Evolutionary conservation across 2,888 invertebrate genomes (phyloP).

Genomic region (Oithona nana): DNA sequence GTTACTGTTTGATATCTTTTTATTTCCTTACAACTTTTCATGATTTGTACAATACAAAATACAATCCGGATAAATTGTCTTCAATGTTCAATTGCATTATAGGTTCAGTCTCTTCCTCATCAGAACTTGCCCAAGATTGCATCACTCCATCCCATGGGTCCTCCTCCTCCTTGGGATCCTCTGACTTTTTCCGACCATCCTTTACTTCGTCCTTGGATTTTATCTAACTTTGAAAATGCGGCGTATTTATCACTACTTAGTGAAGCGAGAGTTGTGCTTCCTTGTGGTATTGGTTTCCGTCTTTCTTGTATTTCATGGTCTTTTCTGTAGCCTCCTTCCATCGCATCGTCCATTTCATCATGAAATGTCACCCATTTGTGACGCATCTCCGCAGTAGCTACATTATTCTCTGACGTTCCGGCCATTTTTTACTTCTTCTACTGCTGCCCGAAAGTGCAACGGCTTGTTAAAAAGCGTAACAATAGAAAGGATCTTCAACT

Average conservation of each 20-base stretch:
- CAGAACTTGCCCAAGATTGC: constrained; percentile 1
- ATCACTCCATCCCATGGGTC: constrained; percentile 13
- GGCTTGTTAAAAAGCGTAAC: too few relatives aligned
- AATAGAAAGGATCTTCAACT: too few relatives aligned
- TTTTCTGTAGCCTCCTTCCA: not conserved
- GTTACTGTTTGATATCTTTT: too few relatives aligned
- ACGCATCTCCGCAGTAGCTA: too few relatives aligned
- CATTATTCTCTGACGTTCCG: too few relatives aligned
- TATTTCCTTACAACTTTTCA: too few relatives aligned
- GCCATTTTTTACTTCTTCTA: too few relatives aligned
- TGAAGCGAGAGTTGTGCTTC: not conserved
- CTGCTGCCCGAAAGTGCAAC: too few relatives aligned
- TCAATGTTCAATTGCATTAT: not conserved
- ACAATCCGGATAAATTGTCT: too few relatives aligned
- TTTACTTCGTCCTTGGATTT: not conserved
- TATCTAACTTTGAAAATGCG: not conserved
- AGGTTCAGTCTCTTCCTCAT: not conserved
- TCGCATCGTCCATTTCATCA: not conserved
- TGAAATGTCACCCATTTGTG: constrained; percentile 1
- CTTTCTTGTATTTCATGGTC: not conserved
- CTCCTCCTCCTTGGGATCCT: not conserved
- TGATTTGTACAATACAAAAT: too few relatives aligned
- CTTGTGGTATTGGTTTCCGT: not conserved
- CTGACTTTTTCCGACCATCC: constrained; percentile 7
- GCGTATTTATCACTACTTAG: constrained; percentile 2